Conservation (phyloP, 2,888 invertebrate species). For the Mesorhabditis sp. region DNA sequence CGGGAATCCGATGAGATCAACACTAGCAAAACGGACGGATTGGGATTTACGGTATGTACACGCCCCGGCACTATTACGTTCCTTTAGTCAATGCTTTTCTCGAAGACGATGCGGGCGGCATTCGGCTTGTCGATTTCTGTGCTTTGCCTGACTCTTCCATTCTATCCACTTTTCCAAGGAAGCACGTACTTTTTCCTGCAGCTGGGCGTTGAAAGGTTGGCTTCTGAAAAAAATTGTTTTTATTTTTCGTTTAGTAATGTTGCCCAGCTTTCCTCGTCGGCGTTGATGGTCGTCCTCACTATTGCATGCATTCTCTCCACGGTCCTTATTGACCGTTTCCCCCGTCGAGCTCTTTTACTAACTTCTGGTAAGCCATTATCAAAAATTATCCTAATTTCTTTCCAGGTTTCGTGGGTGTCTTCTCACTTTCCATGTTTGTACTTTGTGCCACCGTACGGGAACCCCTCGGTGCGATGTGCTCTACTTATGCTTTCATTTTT, state of each 20-base stretch:
- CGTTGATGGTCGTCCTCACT: constrained; percentile 45
- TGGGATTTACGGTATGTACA: constrained; percentile 11
- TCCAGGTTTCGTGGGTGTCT: constrained; percentile 18
- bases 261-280: constrained; percentile 42
- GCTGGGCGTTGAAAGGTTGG: constrained; percentile 30
- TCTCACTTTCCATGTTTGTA: constrained; percentile 25
- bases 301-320: constrained; percentile 41
- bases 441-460: constrained; percentile 26
- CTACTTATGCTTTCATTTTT: constrained; percentile 41
- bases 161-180: constrained; percentile 51
- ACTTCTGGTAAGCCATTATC: constrained; percentile 14
- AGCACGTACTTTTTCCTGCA: constrained; percentile 45
- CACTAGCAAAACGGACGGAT: constrained; percentile 15
- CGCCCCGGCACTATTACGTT: no score
- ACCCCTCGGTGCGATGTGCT: constrained; percentile 29
- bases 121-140: constrained; percentile 41
- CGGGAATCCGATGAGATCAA: constrained; percentile 10
- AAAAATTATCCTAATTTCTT: constrained; percentile 11
- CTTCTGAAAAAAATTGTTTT: no score
- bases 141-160: constrained; percentile 44
- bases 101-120: constrained; percentile 37
- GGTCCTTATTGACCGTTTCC: constrained; percentile 34
- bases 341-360: constrained; percentile 31
- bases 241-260: constrained; percentile 21
- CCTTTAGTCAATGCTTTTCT: constrained; percentile 23